These are phyloP conservation scores for Arctocebus calabarensis DNA, from an alignment of 2,797 vertebrate species.

Conservation along the genomic window DNA sequence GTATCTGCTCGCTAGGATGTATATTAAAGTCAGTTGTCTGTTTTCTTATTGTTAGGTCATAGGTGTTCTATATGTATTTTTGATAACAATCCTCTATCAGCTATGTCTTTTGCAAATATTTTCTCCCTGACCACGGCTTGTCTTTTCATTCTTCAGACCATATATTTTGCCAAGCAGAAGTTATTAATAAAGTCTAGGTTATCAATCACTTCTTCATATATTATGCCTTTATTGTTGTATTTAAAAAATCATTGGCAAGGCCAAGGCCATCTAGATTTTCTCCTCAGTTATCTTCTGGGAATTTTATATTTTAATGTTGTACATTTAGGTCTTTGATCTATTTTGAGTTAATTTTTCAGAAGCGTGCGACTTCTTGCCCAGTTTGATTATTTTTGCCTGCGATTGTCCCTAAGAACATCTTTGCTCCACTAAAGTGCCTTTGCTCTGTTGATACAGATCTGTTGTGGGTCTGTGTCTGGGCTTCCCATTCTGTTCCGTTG, in stretches of 20 bases:
- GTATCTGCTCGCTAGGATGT: not conserved
- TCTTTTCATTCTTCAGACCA: not conserved
- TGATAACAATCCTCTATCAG: not conserved
- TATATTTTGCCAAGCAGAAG: not conserved
- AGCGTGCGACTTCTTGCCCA: not conserved
- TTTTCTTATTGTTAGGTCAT: not conserved
- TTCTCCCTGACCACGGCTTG: not conserved
- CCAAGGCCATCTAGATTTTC: not conserved
- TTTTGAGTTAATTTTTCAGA: conserved; percentile 44
- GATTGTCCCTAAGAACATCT: not conserved
- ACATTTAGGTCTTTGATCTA: not conserved
- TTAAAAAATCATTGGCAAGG: not conserved
- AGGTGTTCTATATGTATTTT: not conserved
- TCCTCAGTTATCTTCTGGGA: not conserved
- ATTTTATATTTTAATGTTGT: conserved; percentile 19
- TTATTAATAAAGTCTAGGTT: conserved; percentile 3
- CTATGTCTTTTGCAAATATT: not conserved
- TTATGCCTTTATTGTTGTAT: not conserved
- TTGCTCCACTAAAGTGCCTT: not conserved
- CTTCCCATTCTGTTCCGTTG: not conserved
- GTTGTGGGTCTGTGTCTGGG: not conserved
- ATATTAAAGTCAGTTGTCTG: not conserved
- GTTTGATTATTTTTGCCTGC: not conserved
- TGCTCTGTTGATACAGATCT: not conserved
- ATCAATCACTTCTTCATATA: not conserved